A percentile compares a stretch with the other conserved stretches of the same genome.
Conservation (phyloP, 2,888 invertebrate genomes). For the Trimorus sp. region DNA sequence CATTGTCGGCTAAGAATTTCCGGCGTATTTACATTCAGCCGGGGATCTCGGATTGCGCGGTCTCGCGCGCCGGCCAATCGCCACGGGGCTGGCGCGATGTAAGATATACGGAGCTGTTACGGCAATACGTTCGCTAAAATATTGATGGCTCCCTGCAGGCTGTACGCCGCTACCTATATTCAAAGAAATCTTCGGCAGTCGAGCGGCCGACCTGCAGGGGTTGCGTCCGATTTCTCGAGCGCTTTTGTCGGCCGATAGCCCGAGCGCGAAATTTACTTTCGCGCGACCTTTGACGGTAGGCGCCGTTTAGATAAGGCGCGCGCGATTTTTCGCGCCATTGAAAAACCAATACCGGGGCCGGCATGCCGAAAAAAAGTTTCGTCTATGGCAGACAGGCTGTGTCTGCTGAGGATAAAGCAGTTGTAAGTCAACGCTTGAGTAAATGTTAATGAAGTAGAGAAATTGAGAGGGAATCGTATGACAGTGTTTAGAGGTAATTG, state of each 20-base stretch:
- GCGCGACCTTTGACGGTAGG: slow-evolving; percentile 42
- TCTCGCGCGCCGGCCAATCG: slow-evolving; percentile 65
- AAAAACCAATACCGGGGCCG: slow-evolving; percentile 28
- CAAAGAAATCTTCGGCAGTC: too few species aligned
- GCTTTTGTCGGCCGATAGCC: slow-evolving; percentile 42
- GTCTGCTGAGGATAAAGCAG: too few species aligned
- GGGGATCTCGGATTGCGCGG: slow-evolving; percentile 63
- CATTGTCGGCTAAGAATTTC: slow-evolving; percentile 67
- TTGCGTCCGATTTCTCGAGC: too few species aligned
- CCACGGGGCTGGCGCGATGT: slow-evolving; percentile 60
- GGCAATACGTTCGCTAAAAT: slow-evolving; percentile 76
- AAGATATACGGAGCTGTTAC: slow-evolving; percentile 70
- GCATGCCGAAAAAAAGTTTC: too few species aligned
- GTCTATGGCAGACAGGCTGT: too few species aligned
- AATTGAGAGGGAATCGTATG: too few species aligned
- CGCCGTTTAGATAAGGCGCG: slow-evolving; percentile 52
- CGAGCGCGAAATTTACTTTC: slow-evolving; percentile 41
- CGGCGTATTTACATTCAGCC: slow-evolving; percentile 64
- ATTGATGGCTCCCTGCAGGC: slow-evolving; percentile 75
- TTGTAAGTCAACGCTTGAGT: too few species aligned
- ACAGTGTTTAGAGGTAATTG: too few species aligned
- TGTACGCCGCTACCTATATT: slow-evolving; percentile 58
- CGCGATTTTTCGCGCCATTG: slow-evolving; percentile 47
- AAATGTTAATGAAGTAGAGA: too few species aligned
- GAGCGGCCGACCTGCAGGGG: too few species aligned